A percentile compares a stretch with the other conserved stretches of the same genome.
Conservation (phyloP, 2,888 invertebrate species). For the Linnaemya tessellans region DNA sequence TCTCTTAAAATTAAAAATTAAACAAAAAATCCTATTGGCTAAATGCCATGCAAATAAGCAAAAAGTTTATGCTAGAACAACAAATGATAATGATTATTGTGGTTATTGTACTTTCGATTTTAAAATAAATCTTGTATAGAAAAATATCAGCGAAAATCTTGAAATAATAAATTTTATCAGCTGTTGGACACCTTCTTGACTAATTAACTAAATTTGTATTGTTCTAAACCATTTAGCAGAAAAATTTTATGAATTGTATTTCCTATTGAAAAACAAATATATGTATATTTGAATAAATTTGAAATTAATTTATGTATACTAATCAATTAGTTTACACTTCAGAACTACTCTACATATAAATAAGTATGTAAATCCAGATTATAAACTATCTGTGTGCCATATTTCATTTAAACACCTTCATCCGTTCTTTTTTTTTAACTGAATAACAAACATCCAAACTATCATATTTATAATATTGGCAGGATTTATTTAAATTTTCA, state of each 20-base stretch:
- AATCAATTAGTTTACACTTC: no score
- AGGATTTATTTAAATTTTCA: no score
- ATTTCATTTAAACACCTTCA: no score
- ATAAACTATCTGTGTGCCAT: no score
- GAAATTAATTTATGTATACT: no score
- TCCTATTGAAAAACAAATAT: neutral
- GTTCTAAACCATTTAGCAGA: slow-evolving; percentile 23
- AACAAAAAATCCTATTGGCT: slow-evolving; percentile 53
- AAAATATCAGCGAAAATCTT: slow-evolving; percentile 35
- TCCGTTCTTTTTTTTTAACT: no score
- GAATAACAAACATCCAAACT: no score
- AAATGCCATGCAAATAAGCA: slow-evolving; percentile 37
- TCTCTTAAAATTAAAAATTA: slow-evolving; percentile 46
- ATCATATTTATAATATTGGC: no score
- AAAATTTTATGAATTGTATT: neutral
- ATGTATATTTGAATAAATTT: no score
- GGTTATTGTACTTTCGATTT: slow-evolving; percentile 50
- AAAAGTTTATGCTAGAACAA: slow-evolving; percentile 46
- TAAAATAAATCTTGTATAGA: slow-evolving; percentile 44
- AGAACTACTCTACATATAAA: no score
- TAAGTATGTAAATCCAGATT: no score
- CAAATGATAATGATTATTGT: slow-evolving; percentile 38
- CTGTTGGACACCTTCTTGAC: slow-evolving; percentile 57
- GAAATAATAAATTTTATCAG: slow-evolving; percentile 49
- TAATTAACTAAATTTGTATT: slow-evolving; percentile 49